phyloP scores from a whole-genome alignment of 2,113 vertebrate species.

The Phalacrocorax brasilianus region DNA sequence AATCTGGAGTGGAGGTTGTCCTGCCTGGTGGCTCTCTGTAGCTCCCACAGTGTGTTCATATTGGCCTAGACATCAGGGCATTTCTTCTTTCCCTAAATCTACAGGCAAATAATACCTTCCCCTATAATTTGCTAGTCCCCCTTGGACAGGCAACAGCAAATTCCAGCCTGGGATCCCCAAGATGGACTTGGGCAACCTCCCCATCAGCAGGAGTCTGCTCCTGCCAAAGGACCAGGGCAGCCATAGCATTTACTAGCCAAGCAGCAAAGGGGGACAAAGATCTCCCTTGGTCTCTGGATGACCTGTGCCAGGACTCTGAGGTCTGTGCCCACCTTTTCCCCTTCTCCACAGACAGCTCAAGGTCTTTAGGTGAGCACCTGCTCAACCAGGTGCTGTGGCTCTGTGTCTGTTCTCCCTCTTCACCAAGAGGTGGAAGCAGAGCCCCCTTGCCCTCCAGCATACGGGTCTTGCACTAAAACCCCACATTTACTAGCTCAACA shows the following conservation, averaged over 20 bases:
- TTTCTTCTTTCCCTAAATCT: not conserved
- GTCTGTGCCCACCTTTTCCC: not conserved
- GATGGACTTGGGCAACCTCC: not conserved
- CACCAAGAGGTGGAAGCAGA: not conserved
- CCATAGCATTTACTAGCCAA: not conserved
- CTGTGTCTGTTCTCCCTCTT: not conserved
- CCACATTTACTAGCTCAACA: not conserved
- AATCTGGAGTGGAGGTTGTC: not conserved
- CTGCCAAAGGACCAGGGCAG: not conserved
- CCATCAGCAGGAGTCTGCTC: not conserved
- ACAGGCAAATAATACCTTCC: not conserved
- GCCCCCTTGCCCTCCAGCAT: not conserved
- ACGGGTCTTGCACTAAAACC: not conserved
- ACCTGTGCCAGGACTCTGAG: not conserved
- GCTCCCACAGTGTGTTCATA: not conserved
- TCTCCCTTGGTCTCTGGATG: not conserved
- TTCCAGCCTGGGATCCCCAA: not conserved
- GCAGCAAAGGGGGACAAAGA: not conserved
- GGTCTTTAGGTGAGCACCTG: not conserved
- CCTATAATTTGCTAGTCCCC: not conserved
- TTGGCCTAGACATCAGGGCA: not conserved
- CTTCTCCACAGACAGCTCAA: fast-evolving
- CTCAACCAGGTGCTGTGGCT: not conserved
- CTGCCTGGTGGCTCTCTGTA: not conserved
- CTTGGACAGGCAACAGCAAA: not conserved